Base-by-base conservation (phyloP, 2,888 invertebrate genomes). In the Sinhomidia bicolor region DNA sequence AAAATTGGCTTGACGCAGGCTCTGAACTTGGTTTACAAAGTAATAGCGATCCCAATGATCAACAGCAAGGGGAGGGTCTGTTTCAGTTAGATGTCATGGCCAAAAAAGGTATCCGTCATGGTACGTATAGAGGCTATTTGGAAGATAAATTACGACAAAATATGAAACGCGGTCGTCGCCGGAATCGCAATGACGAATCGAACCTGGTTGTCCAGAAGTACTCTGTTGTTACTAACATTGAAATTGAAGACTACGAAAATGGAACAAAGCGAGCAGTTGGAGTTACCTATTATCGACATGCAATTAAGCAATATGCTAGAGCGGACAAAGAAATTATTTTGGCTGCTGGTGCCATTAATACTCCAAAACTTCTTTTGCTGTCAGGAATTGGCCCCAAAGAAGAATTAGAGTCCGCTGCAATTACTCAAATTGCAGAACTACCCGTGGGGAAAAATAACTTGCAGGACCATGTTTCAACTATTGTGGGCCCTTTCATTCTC, bases 261-360 rank as follows among this genome's bases (percentile, higher is more conserved):
- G 5, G 90, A 88, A 17, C 94, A 95, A 65, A 90, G 89, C 29
- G 90, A 91, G 92, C 92, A 0, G 90, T 90, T 78, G 92, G 92
- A 10, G 90, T 92, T 0, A 90, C 90, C 68, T 92, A 92, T 68
- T 82, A 79, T 7, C 85, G 89, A 23, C 91, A 92, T 29, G 91
- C 91, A 9, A 85, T 83, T 54, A 81, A 89, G 32, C 83, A 65
- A 71, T 78, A 90, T n/a, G 91, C 91, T 1, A 68, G 89, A 36
- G 91, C 91, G 0, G 89, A 90, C 41, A 92, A 92, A 87, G 91
- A 92, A 89, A 86, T 92, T 41, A 91, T 92, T 80, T 54, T 92
- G 3, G 90, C 90, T 47, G 62, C 65, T 4, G 79, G 89, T 5
- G 74, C 89, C 23, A 51, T 90, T n/a, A 89, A 90, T 17, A 85